A percentile compares a stretch with the other conserved stretches of the same genome.
These are phyloP conservation scores for Archocentrus centrarchus DNA, from an alignment of 2,113 vertebrate species.

Conservation along the genomic window DNA sequence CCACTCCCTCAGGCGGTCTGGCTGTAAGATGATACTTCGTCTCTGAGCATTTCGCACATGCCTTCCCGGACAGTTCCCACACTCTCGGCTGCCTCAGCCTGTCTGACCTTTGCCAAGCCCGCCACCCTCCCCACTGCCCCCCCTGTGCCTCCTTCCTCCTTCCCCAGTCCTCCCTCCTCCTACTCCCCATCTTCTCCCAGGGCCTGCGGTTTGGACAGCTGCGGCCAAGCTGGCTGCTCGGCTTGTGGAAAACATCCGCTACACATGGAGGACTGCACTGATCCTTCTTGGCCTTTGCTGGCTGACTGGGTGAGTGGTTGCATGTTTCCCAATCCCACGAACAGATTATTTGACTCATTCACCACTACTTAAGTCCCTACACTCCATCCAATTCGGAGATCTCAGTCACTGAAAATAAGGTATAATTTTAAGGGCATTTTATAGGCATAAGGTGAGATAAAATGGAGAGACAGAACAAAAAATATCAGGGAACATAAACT, in stretches of 20 bases:
- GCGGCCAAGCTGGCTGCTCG: slow-evolving; percentile 88
- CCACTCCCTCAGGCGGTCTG: slow-evolving; percentile 75
- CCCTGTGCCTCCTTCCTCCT: slow-evolving; percentile 60
- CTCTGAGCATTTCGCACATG: slow-evolving; percentile 83
- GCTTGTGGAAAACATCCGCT: slow-evolving; percentile 93
- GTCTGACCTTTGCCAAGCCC: slow-evolving; percentile 85
- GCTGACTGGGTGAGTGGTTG: slow-evolving; percentile 52
- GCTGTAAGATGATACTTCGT: slow-evolving; percentile 83
- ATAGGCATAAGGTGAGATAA: slow-evolving; percentile 1
- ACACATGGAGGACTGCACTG: slow-evolving; percentile 84
- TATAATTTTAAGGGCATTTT: not conserved
- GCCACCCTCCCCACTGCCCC: slow-evolving; percentile 68
- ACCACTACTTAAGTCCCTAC: slow-evolving; percentile 19
- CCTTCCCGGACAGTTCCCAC: slow-evolving; percentile 85
- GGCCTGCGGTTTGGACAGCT: slow-evolving; percentile 84
- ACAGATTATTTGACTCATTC: slow-evolving; percentile 50
- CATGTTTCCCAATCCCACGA: slow-evolving; percentile 60
- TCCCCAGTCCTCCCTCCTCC: slow-evolving; percentile 54
- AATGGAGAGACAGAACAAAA: not conserved
- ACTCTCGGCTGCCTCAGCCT: slow-evolving; percentile 81
- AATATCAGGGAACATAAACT: not conserved
- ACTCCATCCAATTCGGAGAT: slow-evolving; percentile 64
- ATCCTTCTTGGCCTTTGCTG: slow-evolving; percentile 70
- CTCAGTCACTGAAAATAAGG: slow-evolving; percentile 45
- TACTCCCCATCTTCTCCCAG: slow-evolving; percentile 78